Percentiles rank a stretch among this genome's conserved stretches.
phyloP scores from a whole-genome alignment of 1,140 invertebrate genomes.

The Apocrypta bakeri region DNA sequence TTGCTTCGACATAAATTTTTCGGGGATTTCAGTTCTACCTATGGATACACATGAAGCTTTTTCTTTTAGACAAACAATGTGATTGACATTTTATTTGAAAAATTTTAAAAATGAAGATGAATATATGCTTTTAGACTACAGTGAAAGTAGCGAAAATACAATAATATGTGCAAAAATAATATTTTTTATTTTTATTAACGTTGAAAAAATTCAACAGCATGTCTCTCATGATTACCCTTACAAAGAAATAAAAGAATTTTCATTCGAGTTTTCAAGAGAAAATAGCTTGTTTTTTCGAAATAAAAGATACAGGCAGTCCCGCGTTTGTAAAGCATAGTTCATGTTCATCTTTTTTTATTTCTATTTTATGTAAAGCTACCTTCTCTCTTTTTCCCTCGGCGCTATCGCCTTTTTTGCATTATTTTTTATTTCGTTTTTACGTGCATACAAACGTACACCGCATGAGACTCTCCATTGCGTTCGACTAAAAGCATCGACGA shows the following conservation, averaged over 20 bases:
- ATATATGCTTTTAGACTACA: no score
- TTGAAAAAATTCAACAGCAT: no score
- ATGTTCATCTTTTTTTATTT: slow-evolving; percentile 10
- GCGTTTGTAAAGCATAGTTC: not conserved
- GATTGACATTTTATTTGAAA: not conserved
- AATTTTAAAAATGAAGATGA: no score
- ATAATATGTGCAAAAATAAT: not conserved
- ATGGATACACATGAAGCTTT: not conserved
- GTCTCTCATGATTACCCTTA: not conserved
- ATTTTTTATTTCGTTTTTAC: not conserved
- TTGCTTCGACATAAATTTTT: not conserved
- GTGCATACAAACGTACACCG: not conserved
- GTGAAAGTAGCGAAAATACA: no score
- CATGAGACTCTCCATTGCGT: not conserved
- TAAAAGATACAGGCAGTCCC: not conserved
- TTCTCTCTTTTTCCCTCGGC: not conserved
- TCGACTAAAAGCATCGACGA: slow-evolving; percentile 4
- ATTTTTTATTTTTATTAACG: not conserved
- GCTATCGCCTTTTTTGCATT: not conserved
- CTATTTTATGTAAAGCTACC: not conserved
- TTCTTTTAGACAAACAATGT: not conserved
- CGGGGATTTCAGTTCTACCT: not conserved
- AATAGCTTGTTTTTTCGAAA: not conserved
- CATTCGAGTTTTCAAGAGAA: not conserved
- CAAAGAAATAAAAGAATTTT: not conserved